Evolutionary conservation across 2,797 vertebrate genomes (phyloP).

Genomic region (Mycteria americana): DNA sequence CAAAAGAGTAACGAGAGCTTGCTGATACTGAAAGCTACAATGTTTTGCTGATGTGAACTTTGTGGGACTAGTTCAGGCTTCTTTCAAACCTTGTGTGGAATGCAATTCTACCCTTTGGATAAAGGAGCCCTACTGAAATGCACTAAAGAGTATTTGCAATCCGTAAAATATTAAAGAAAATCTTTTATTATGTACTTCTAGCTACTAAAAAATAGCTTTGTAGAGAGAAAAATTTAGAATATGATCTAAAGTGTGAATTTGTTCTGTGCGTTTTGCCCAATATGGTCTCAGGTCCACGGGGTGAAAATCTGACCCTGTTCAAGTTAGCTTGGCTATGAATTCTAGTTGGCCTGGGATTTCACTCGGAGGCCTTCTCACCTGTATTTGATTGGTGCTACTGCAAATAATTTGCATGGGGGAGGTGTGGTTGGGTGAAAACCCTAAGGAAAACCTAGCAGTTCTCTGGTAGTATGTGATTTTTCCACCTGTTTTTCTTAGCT

Average conservation of each 20-base stretch:
- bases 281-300: fast-evolving
- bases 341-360: neutral
- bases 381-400: neutral
- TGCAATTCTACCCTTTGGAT: neutral
- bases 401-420: neutral
- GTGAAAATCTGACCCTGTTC: neutral
- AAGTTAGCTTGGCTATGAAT: neutral
- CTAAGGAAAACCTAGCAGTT: neutral
- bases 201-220: neutral
- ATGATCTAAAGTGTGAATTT: neutral
- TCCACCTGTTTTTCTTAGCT: neutral
- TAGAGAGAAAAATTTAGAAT: neutral
- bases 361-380: neutral
- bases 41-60: neutral
- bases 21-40: neutral
- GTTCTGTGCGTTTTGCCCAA: neutral
- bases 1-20: neutral
- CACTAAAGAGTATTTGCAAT: neutral
- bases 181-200: neutral
- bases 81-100: neutral
- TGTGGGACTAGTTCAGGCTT: neutral
- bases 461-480: neutral
- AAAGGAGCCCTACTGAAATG: neutral
- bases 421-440: neutral
- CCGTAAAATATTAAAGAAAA: neutral